Evolutionary conservation across 64 coral and sea anemone species (phyloP), one percentile per base, ranked within the genome.

Genomic region (Dendronephthya gigantea): DNA sequence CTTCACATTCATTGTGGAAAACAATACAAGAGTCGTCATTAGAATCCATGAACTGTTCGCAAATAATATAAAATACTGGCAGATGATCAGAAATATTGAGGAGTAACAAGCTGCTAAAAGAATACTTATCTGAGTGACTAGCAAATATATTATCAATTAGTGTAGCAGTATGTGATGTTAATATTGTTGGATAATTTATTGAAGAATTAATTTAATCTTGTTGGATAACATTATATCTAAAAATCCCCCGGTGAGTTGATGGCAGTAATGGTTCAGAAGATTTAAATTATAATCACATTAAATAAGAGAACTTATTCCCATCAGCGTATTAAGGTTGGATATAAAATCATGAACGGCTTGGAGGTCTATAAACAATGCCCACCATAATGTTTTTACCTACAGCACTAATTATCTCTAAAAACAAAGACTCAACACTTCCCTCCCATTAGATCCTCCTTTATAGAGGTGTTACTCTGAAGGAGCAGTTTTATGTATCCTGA

Each of bases 101-200:
- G 36, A 79, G 15, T 19, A 79, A 39, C 36, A 79, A 33, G 10
- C 72, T 33, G 17, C 72, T 79, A 36, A 17, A 12, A 36, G 27
- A 29, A 79, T 39, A 34, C 10, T 15, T 16, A 36, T 29, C 14
- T 28, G 36, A 34, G 72, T 34, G 19, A 34, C 36, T 79, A 12
- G 32, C 36, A 39, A 79, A 79, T 8, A 79, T 79, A 39, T 33
- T 79, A 79, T 79, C 72, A 36, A 79, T 29, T 11, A 79, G 72
- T 28, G 72, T 79, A 15, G 72, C 30, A 33, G 72, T 79, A 79
- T 79, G 72, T 79, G 72, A 79, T 33, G 72, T 79, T 36, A 79
- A 35, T 79, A 29, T 79, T 34, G 72, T 33, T 33, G 72, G 72
- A 15, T 8, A 12, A 15, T 29, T 79, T 33, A 79, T 79, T 34